These are phyloP conservation scores for Timema cristinae DNA, from an alignment of 2,888 invertebrate genomes.

Conservation along the genomic window DNA sequence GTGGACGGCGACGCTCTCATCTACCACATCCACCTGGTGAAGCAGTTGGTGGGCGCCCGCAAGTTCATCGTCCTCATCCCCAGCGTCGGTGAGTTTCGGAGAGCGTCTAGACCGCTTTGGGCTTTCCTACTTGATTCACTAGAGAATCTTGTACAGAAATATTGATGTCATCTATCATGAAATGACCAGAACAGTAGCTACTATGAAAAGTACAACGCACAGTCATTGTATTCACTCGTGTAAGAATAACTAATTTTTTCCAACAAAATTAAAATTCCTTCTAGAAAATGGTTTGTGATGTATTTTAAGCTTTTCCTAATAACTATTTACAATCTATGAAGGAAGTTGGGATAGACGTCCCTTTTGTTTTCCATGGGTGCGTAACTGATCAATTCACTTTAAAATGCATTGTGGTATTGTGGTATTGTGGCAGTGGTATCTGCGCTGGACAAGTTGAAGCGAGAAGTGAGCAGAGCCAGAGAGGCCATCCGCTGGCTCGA, in stretches of 20 bases:
- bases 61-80: slow-evolving; percentile 60
- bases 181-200: too few relatives aligned
- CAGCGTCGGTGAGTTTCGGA: not conserved
- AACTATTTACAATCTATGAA: not conserved
- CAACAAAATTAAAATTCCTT: too few relatives aligned
- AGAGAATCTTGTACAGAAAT: too few relatives aligned
- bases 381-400: not conserved
- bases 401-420: not conserved
- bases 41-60: slow-evolving; percentile 74
- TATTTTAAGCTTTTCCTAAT: too few relatives aligned
- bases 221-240: too few relatives aligned
- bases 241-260: too few relatives aligned
- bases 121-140: too few relatives aligned
- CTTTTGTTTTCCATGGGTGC: not conserved
- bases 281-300: too few relatives aligned
- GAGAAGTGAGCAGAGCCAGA: slow-evolving; percentile 75
- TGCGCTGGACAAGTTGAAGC: slow-evolving; percentile 83
- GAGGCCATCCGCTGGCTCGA: slow-evolving; percentile 94
- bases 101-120: too few relatives aligned
- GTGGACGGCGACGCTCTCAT: slow-evolving; percentile 79
- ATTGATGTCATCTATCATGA: too few relatives aligned
- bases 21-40: slow-evolving; percentile 70
- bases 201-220: too few relatives aligned
- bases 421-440: slow-evolving; percentile 67
- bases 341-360: not conserved